Base-by-base conservation (phyloP, 2,113 vertebrate species). In the Sclerurus mexicanus region DNA sequence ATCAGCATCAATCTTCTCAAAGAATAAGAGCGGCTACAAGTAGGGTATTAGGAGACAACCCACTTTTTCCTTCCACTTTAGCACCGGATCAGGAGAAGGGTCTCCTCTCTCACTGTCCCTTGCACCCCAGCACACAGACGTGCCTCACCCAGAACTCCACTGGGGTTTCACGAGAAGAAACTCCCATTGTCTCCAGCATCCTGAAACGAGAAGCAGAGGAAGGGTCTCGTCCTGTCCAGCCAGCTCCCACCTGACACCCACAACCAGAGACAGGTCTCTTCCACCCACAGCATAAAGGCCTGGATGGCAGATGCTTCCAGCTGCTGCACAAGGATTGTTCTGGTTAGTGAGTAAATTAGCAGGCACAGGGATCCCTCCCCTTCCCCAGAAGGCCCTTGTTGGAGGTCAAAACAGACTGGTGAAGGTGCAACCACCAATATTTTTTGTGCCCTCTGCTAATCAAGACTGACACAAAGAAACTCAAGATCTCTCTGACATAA, bases 111-210 rank as follows among this genome's bases (percentile, higher is more conserved):
- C 67, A 96, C 33, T 0, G 6, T 4, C 22, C 85, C 58, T 96
- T 97, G 91, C 81, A 95, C 2, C 83, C 96, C 56, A 98, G 90
- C 50, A 97, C 30, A 5, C 96, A 96, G 60, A 96, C 67, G 0
- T 96, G 83, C 56, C 92, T 95, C 53, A 96, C 81, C 55, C 62
- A 68, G 52, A 97, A 68, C 72, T 97, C 96, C 94, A 98, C 40
- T 0, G 86, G 82, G 18, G 96, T 97, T 59, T 98, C 96, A 72
- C 1, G 73, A 40, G 94, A 96, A 62, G 81, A 85, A 75, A 94
- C 96, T 71, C 95, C 95, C 94, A 97, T 97, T 0, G 16, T 30
- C 49, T 97, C 95, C 96, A 98, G 84, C 81, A 98, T 87, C 84
- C 97, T 98, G 84, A 73, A 95, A 81, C 9, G 56, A 90, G 42